Conservation (phyloP, 1,140 invertebrate genomes). For the Battus philenor region DNA sequence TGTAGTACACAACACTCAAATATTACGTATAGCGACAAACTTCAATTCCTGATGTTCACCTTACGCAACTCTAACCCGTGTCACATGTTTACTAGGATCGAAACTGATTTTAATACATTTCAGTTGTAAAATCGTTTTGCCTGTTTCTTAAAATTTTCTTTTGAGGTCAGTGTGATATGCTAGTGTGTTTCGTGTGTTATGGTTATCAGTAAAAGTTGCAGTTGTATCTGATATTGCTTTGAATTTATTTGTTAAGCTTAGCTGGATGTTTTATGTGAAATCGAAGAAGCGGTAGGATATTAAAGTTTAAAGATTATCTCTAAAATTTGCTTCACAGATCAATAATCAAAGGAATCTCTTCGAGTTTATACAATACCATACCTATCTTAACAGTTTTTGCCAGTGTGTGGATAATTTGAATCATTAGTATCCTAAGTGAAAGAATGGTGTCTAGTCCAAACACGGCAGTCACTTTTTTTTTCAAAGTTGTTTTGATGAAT, state of each 20-base stretch:
- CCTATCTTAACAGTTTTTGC: too few species aligned
- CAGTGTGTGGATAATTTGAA: too few species aligned
- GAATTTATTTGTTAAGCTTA: background rate
- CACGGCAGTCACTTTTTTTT: too few species aligned
- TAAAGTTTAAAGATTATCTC: conserved; percentile 6
- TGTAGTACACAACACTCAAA: background rate
- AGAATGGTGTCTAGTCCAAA: too few species aligned
- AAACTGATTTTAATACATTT: background rate
- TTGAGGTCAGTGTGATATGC: background rate
- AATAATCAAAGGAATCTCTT: conserved; percentile 29
- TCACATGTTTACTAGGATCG: background rate
- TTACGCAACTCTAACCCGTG: background rate
- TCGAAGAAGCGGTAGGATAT: background rate
- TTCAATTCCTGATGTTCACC: background rate
- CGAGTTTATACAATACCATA: too few species aligned
- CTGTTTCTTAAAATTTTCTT: background rate
- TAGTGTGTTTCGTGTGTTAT: background rate
- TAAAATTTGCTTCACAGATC: conserved; percentile 21
- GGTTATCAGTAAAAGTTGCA: background rate
- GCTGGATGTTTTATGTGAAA: background rate
- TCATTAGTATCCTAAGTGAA: too few species aligned
- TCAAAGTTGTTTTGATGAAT: too few species aligned
- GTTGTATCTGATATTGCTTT: background rate
- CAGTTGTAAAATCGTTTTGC: background rate
- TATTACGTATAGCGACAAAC: background rate